A percentile compares a stretch with the other conserved stretches of the same genome.
These are phyloP conservation scores for Macroramphosus scolopax DNA, from an alignment of 2,797 vertebrate genomes.

Conservation along the genomic window DNA sequence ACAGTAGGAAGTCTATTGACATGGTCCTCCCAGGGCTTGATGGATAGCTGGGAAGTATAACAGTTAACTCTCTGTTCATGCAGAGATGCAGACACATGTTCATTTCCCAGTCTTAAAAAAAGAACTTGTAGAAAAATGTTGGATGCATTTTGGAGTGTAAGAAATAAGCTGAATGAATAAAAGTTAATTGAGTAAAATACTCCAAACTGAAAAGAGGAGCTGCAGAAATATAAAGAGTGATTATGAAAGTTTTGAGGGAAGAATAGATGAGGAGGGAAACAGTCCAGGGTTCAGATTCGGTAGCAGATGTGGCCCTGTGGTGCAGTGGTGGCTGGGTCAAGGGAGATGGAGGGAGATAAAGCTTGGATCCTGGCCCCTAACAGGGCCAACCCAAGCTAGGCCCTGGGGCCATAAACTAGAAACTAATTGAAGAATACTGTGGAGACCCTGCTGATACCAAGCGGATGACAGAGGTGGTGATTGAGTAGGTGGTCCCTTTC, in stretches of 20 bases:
- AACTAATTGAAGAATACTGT: conserved; percentile 58
- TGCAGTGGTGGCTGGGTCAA: conserved; percentile 35
- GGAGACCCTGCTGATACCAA: conserved; percentile 52
- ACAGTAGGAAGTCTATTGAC: too few species aligned
- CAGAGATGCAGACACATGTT: too few species aligned
- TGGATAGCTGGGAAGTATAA: too few species aligned
- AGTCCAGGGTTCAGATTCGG: conserved; percentile 32
- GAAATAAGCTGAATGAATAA: conserved; percentile 1
- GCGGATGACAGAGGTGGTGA: conserved; percentile 41
- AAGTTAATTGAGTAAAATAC: conserved; percentile 9
- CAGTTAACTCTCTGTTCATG: too few species aligned
- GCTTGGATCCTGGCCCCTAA: conserved; percentile 21
- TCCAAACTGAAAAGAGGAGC: conserved; percentile 4
- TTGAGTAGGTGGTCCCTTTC: conserved; percentile 39
- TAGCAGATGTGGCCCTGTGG: conserved; percentile 44
- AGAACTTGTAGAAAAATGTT: too few species aligned
- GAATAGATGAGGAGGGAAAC: conserved; percentile 9
- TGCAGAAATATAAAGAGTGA: neutral
- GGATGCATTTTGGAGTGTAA: conserved; percentile 13
- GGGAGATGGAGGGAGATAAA: conserved; percentile 30
- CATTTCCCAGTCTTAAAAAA: too few species aligned
- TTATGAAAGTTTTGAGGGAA: conserved; percentile 7
- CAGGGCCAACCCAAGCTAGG: conserved; percentile 2
- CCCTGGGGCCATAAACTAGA: conserved; percentile 54
- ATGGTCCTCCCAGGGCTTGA: too few species aligned